Base-by-base conservation (phyloP, 2,888 invertebrate species). In the Eurytoma adleriae region DNA sequence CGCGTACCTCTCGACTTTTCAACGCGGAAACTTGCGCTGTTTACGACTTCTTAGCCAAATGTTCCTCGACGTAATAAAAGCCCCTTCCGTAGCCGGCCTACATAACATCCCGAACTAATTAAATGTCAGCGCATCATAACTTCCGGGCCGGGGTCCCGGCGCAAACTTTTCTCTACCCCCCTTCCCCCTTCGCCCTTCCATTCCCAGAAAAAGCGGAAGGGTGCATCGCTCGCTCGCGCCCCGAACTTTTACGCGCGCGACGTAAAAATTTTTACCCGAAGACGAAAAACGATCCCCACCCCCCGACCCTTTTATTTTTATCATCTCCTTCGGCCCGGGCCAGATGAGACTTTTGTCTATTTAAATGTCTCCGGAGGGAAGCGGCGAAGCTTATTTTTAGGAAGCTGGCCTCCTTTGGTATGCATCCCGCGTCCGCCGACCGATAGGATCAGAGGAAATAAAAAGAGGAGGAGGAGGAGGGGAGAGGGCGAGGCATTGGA, bases 181-280 rank as follows among this genome's bases (percentile, higher is more conserved):
- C 30, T 7, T n/a, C 14, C 30, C 13, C 30, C 27, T 14, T 61
- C 16, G 3, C 27, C 27, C 27, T 27, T 27, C 27, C n/a, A 40
- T 40, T 40, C 30, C 30, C 27, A 30, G 62, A 27, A 62, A 30
- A 62, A 62, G 57, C 20, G 20, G 20, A 10, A 24, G n/a, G 12
- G n/a, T 30, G 16, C n/a, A 13, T 30, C 40, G 24, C 24, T 24
- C 1, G 24, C 24, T 24, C 24, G 24, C 24, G 40, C 62, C n/a
- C n/a, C 30, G 16, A 54, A n/a, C 62, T 62, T 62, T 30, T 62
- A 27, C 52, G 68, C 79, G 81, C 84, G 83, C 48, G 82, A 79
- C 78, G 76, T 81, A 83, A 82, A 82, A 84, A 84, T 83, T 82
- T 84, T 84, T 78, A 72, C 79, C 40, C 73, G 76, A 82, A 78